These are phyloP conservation scores for Fregetta grallaria DNA, from an alignment of 2,113 vertebrate species.

Conservation along the genomic window DNA sequence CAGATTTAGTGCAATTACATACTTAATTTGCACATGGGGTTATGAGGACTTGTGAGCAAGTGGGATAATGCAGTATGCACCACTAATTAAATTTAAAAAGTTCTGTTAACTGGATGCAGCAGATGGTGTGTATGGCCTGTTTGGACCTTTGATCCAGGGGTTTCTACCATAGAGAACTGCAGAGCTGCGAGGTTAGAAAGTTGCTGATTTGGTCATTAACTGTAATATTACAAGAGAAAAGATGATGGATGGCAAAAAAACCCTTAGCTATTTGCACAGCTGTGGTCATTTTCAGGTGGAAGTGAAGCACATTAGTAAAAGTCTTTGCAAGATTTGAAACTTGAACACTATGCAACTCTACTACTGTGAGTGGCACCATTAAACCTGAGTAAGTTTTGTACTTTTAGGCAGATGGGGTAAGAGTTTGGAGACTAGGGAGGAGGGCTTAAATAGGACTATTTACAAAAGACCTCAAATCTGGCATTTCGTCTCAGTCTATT, in stretches of 20 bases:
- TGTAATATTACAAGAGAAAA: neutral
- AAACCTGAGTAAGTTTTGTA: neutral
- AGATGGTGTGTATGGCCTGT: neutral
- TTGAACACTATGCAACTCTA: neutral
- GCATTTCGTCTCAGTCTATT: neutral
- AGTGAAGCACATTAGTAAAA: neutral
- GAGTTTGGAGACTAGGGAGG: neutral
- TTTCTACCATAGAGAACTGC: neutral
- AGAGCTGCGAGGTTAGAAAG: neutral
- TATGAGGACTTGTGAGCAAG: neutral
- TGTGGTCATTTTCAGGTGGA: neutral
- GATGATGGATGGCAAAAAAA: neutral
- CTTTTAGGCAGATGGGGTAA: neutral
- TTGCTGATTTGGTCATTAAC: neutral
- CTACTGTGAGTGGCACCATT: neutral
- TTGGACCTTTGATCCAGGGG: neutral
- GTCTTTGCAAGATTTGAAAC: neutral
- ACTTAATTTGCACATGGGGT: neutral
- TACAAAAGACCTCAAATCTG: neutral
- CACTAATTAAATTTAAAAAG: neutral
- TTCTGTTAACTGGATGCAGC: neutral
- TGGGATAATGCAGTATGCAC: neutral
- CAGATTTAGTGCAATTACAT: neutral
- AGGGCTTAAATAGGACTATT: neutral
- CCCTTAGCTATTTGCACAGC: neutral